Percentiles rank a stretch among this genome's conserved stretches.
phyloP scores from a whole-genome alignment of 1,140 invertebrate genomes.

The Mesaphorura yosii region DNA sequence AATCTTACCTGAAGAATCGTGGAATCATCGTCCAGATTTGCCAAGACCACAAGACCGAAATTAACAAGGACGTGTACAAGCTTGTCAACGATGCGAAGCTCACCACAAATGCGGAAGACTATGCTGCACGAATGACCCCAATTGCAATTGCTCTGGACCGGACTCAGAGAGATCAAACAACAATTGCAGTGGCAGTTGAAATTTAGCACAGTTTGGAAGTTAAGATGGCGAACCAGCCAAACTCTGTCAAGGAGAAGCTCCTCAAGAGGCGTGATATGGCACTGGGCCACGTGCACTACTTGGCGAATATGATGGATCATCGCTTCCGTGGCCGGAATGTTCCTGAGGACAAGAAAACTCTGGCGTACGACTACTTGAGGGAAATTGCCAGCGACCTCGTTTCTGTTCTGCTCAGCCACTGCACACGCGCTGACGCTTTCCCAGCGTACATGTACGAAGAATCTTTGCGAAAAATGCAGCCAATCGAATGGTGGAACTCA shows the following conservation, averaged over 20 bases:
- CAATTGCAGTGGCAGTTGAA: constrained; percentile 1
- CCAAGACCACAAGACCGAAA: not conserved
- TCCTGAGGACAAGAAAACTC: not conserved
- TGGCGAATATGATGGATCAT: no score
- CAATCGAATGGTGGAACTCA: no score
- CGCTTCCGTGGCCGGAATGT: no score
- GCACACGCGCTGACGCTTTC: no score
- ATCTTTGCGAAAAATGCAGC: no score
- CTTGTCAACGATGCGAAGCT: not conserved
- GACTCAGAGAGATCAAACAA: not conserved
- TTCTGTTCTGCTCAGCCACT: no score
- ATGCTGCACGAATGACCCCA: not conserved
- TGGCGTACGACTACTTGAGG: no score
- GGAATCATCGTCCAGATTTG: constrained; percentile 1
- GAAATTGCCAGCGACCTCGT: no score
- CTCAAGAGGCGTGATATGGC: not conserved
- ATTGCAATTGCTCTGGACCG: constrained; percentile 1
- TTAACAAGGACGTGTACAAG: not conserved
- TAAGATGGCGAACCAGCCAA: not conserved
- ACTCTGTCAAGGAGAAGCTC: not conserved
- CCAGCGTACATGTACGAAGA: no score
- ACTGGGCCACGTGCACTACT: not conserved
- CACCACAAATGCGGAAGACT: not conserved
- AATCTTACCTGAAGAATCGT: not conserved
- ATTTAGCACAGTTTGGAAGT: not conserved